A percentile compares a stretch with the other conserved stretches of the same genome.
These are phyloP conservation scores for Camptogramma bilineatum DNA, from an alignment of 2,888 invertebrate species.

Conservation along the genomic window DNA sequence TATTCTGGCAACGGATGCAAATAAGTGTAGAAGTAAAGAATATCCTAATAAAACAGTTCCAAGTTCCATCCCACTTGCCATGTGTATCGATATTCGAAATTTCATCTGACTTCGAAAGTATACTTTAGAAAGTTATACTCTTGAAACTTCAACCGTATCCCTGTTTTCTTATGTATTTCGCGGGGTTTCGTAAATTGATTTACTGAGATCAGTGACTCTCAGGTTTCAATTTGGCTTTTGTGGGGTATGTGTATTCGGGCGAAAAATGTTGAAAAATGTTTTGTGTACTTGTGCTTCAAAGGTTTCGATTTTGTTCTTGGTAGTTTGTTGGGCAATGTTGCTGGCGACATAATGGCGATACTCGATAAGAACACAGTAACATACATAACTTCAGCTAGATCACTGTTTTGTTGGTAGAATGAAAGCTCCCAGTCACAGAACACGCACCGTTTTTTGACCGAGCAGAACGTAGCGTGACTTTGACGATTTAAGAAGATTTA, in stretches of 20 bases:
- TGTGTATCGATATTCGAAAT: slow-evolving; percentile 12
- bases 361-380: neutral
- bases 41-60: slow-evolving; percentile 7
- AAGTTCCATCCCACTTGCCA: slow-evolving; percentile 2
- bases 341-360: neutral
- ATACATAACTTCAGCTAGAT: too few species aligned
- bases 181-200: slow-evolving; percentile 21
- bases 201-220: slow-evolving; percentile 13
- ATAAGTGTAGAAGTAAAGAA: neutral
- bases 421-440: too few species aligned
- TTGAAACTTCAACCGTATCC: slow-evolving; percentile 16
- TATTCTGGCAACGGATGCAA: neutral
- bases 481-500: too few species aligned
- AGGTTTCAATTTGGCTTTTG: slow-evolving; percentile 19
- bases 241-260: neutral
- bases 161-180: slow-evolving; percentile 14
- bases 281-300: neutral
- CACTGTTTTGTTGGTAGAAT: too few species aligned
- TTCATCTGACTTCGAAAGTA: slow-evolving; percentile 15
- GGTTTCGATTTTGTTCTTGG: neutral
- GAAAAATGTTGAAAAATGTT: slow-evolving; percentile 3
- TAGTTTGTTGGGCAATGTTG: neutral
- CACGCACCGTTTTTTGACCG: too few species aligned
- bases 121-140: slow-evolving; percentile 11
- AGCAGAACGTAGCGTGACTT: too few species aligned